Conservation (phyloP, 2,888 invertebrate species). For the Lumbricus terrestris region DNA sequence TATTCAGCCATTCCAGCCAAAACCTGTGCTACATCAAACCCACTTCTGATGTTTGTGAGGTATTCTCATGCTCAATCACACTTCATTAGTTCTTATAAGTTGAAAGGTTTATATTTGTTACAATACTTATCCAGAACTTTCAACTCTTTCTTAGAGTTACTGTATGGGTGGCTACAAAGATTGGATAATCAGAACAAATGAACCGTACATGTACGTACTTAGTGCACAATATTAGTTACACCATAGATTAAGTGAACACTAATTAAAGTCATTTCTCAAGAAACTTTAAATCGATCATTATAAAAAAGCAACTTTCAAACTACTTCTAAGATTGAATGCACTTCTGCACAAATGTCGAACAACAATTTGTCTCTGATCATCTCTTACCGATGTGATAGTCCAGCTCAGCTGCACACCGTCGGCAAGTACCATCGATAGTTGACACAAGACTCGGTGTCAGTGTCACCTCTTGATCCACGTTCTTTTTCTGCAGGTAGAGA, state of each 20-base stretch:
- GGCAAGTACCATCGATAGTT: constrained; percentile 54
- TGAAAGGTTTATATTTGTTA: neutral
- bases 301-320: too few relatives aligned
- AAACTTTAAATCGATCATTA: too few relatives aligned
- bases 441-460: constrained; percentile 53
- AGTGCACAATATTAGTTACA: too few relatives aligned
- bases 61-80: neutral
- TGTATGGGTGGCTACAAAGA: neutral
- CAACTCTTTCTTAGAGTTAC: neutral
- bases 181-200: too few relatives aligned
- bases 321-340: neutral
- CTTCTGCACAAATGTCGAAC: neutral
- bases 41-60: too few relatives aligned
- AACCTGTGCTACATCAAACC: too few relatives aligned
- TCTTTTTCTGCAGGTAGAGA: constrained; percentile 37
- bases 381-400: constrained; percentile 53
- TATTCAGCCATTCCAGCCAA: too few relatives aligned
- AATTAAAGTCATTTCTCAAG: too few relatives aligned
- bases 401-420: constrained; percentile 53
- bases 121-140: neutral
- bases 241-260: too few relatives aligned
- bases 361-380: neutral
- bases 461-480: constrained; percentile 50
- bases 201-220: too few relatives aligned
- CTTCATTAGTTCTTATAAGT: neutral